These are phyloP conservation scores for Cephus nigrinus DNA, from an alignment of 2,888 invertebrate genomes.

Conservation along the genomic window DNA sequence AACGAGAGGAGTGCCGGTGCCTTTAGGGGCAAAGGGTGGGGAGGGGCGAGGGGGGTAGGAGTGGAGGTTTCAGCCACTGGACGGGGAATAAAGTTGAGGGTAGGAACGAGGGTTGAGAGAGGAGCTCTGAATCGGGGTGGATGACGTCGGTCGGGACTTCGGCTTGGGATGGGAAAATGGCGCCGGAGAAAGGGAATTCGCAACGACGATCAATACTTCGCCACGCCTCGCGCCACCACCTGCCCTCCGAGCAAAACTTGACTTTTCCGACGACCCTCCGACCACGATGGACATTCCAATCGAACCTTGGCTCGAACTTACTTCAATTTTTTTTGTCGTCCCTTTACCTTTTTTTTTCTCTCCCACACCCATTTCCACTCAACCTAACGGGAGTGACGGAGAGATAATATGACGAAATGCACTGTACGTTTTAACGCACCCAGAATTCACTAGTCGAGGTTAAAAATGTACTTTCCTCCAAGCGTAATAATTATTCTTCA, in stretches of 20 bases:
- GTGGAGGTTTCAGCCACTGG: not conserved
- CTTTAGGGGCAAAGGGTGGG: slow-evolving; percentile 3
- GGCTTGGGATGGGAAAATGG: slow-evolving; percentile 42
- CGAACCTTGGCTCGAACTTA: not conserved
- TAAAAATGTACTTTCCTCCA: not conserved
- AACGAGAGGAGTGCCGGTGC: slow-evolving; percentile 4
- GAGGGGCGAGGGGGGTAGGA: slow-evolving; percentile 3
- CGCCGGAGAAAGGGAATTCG: slow-evolving; percentile 44
- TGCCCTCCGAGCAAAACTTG: slow-evolving; percentile 41
- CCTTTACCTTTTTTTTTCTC: not conserved
- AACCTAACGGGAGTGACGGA: not conserved
- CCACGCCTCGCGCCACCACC: slow-evolving; percentile 62
- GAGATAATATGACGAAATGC: not conserved
- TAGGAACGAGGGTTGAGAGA: slow-evolving; percentile 16
- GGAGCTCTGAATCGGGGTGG: slow-evolving; percentile 37
- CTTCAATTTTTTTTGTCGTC: not conserved
- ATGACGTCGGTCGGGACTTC: slow-evolving; percentile 57
- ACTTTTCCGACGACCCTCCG: slow-evolving; percentile 36
- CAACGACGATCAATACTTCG: slow-evolving; percentile 62
- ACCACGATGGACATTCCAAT: not conserved
- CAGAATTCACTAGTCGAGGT: not conserved
- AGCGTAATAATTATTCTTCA: not conserved
- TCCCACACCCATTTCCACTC: not conserved
- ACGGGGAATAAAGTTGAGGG: slow-evolving; percentile 7
- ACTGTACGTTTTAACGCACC: not conserved